Percentiles rank a stretch among this genome's conserved stretches.
These are phyloP conservation scores for Odontamblyopus rebecca DNA, from an alignment of 2,797 vertebrate species.

Conservation along the genomic window DNA sequence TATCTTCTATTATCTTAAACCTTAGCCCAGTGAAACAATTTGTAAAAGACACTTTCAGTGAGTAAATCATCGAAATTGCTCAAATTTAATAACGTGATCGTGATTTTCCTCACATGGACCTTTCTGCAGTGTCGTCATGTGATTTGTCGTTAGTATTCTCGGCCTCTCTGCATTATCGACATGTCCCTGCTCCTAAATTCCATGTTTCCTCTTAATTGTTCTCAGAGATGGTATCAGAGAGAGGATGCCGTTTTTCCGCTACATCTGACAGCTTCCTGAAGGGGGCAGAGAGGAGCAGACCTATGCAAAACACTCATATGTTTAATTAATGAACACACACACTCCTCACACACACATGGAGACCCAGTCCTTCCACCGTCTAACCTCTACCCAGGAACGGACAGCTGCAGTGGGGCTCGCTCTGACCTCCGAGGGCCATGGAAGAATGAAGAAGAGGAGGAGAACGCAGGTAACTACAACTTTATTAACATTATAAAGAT, in stretches of 20 bases:
- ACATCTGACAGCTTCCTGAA: conserved; percentile 70
- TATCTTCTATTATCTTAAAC: too few relatives aligned
- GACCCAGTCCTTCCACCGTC: neutral
- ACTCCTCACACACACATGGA: neutral
- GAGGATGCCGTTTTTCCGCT: conserved; percentile 68
- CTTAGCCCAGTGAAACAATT: too few relatives aligned
- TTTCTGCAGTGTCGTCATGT: neutral
- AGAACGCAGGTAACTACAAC: conserved; percentile 25
- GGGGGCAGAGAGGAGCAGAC: conserved; percentile 51
- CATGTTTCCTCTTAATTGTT: conserved; percentile 83
- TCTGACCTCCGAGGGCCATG: conserved; percentile 66
- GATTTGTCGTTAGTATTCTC: conserved; percentile 72
- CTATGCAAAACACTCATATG: conserved; percentile 70
- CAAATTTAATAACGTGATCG: too few relatives aligned
- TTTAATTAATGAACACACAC: conserved; percentile 71
- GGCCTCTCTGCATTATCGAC: conserved; percentile 72
- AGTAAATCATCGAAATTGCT: too few relatives aligned
- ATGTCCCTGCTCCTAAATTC: conserved; percentile 67
- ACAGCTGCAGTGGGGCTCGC: conserved; percentile 61
- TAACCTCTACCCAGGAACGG: conserved; percentile 58
- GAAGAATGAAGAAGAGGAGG: conserved; percentile 58
- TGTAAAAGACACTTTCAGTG: too few relatives aligned
- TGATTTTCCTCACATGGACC: neutral
- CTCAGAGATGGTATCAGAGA: conserved; percentile 81
- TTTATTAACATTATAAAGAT: too few relatives aligned